phyloP scores from a whole-genome alignment of 2,797 vertebrate genomes.

The Poliocrania exsul region DNA sequence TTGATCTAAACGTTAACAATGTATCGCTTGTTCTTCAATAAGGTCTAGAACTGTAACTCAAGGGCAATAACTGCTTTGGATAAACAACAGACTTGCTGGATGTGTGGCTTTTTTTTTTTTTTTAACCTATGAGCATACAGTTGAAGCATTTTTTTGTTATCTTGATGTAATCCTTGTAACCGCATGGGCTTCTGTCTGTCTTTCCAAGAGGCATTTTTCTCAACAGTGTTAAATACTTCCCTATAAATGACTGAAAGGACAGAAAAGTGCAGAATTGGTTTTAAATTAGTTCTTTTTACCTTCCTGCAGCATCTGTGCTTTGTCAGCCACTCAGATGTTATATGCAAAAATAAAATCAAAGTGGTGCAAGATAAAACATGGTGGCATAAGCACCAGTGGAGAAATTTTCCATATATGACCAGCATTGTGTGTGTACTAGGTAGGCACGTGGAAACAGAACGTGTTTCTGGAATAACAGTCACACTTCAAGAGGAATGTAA shows the following conservation, averaged over 20 bases:
- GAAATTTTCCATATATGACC: background rate
- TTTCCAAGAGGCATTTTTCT: background rate
- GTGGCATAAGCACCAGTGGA: background rate
- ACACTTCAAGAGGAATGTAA: background rate
- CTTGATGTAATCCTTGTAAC: background rate
- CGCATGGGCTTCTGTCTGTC: background rate
- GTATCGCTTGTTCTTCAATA: constrained; percentile 75
- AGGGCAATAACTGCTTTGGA: constrained; percentile 64
- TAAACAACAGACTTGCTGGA: constrained; percentile 44
- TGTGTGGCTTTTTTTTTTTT: background rate
- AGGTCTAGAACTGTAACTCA: constrained; percentile 74
- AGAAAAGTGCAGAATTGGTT: background rate
- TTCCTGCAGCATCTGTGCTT: background rate
- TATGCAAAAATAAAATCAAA: background rate
- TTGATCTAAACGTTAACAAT: constrained; percentile 77
- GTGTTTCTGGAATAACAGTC: background rate
- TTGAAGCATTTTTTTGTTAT: background rate
- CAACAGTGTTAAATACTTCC: background rate
- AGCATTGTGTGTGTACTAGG: background rate
- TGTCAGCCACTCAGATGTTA: background rate
- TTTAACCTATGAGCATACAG: background rate
- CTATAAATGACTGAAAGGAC: background rate
- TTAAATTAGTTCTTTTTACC: background rate
- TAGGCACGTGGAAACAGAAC: background rate
- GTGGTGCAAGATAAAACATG: background rate